Conservation (phyloP, 2,888 invertebrate species). For the Hoplodrina ambigua region DNA sequence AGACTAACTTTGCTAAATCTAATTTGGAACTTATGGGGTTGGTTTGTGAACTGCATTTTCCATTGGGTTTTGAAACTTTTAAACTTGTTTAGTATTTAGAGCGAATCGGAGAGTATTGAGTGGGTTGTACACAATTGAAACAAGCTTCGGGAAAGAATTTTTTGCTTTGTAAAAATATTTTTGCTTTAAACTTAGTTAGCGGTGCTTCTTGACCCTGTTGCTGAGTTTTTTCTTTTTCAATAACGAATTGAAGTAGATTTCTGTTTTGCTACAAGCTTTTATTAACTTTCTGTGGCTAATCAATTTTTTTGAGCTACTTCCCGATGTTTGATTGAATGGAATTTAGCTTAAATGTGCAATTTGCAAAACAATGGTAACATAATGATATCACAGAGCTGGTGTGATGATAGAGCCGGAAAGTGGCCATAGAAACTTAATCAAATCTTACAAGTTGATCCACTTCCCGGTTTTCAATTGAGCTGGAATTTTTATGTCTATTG, state of each 20-base stretch:
- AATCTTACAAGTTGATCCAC: too few species aligned
- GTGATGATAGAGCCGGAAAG: too few species aligned
- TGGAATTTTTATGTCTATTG: too few species aligned
- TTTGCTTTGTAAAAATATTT: slow-evolving; percentile 17
- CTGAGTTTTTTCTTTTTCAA: slow-evolving; percentile 12
- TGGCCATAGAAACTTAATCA: too few species aligned
- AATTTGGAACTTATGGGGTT: slow-evolving; percentile 62
- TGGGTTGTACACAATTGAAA: slow-evolving; percentile 23
- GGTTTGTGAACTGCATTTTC: slow-evolving; percentile 61
- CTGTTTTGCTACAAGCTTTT: too few species aligned
- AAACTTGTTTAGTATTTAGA: slow-evolving; percentile 54
- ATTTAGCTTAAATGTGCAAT: too few species aligned
- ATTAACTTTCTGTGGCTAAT: too few species aligned
- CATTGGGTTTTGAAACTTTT: slow-evolving; percentile 51
- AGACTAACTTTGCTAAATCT: slow-evolving; percentile 55
- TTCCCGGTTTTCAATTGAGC: too few species aligned
- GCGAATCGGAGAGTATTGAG: slow-evolving; percentile 39
- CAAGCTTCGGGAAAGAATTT: slow-evolving; percentile 28
- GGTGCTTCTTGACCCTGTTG: slow-evolving; percentile 7
- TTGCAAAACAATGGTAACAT: too few species aligned
- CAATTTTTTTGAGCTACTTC: too few species aligned
- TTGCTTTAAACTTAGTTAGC: slow-evolving; percentile 23
- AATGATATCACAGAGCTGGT: too few species aligned
- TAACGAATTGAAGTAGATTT: neutral
- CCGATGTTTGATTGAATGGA: too few species aligned